Percentiles rank a stretch among this genome's conserved stretches.
Evolutionary conservation across 1,140 invertebrate genomes (phyloP).

Genomic region (Zaprionus tsacasi): DNA sequence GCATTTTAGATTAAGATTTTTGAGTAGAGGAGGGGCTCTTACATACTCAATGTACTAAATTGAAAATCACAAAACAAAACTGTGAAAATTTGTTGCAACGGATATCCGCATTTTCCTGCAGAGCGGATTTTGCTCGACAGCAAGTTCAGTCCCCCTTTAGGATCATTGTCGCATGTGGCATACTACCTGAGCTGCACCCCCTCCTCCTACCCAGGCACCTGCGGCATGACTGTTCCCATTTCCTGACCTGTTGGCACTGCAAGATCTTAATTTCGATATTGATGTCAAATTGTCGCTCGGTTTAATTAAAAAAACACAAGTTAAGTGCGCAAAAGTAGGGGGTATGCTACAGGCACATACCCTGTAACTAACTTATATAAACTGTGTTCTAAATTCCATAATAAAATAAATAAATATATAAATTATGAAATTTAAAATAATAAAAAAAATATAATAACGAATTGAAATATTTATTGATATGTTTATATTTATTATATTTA

Average conservation of each 20-base stretch:
- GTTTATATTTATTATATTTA: neutral
- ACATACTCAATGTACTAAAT: constrained; percentile 58
- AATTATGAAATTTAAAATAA: too few species aligned
- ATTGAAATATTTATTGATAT: neutral
- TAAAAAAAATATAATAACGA: too few species aligned
- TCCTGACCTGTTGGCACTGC: constrained; percentile 40
- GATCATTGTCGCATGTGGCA: neutral
- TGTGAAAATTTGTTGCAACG: constrained; percentile 62
- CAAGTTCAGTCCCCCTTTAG: constrained; percentile 8
- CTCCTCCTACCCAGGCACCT: too few species aligned
- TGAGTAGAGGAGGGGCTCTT: neutral
- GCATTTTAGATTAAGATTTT: too few species aligned
- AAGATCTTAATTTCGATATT: constrained; percentile 83
- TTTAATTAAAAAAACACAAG: constrained; percentile 76
- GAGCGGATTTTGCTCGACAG: constrained; percentile 50
- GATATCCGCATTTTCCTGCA: constrained; percentile 66
- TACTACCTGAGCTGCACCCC: neutral
- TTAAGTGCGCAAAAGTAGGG: neutral
- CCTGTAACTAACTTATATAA: neutral
- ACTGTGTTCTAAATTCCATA: too few species aligned
- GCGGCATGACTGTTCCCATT: neutral
- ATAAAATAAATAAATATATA: too few species aligned
- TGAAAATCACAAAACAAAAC: constrained; percentile 77
- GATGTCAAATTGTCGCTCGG: constrained; percentile 77
- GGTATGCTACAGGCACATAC: neutral